phyloP scores from a whole-genome alignment of 2,797 vertebrate genomes.

The Macrochelys suwanniensis region DNA sequence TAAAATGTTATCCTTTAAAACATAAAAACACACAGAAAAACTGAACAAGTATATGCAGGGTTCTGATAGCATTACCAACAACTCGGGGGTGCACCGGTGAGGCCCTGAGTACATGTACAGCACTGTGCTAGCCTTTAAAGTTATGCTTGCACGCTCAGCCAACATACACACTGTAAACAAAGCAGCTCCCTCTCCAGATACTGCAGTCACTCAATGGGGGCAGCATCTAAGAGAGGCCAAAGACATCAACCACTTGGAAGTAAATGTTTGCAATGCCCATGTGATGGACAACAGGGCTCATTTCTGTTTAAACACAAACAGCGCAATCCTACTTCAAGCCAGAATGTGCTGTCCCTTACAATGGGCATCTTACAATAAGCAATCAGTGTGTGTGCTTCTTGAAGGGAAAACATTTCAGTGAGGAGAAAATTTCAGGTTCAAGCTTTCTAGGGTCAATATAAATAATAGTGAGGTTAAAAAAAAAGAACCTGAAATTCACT shows the following conservation, averaged over 20 bases:
- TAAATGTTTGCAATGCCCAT: neutral
- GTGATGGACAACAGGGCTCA: neutral
- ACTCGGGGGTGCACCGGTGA: neutral
- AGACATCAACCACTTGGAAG: slow-evolving; percentile 8
- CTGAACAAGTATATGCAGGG: neutral
- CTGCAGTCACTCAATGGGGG: neutral
- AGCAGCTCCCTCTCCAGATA: neutral
- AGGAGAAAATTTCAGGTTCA: neutral
- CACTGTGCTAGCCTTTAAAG: neutral
- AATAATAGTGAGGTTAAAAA: neutral
- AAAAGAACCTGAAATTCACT: neutral
- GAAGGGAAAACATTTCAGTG: neutral
- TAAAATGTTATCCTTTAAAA: neutral
- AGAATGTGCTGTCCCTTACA: neutral
- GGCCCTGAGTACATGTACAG: rapidly evolving
- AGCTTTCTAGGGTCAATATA: neutral
- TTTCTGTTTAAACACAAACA: neutral
- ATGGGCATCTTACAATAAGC: neutral
- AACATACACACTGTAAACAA: neutral
- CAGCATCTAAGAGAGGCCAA: neutral
- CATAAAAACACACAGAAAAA: neutral
- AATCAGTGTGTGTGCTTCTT: neutral
- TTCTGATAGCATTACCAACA: neutral
- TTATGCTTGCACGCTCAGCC: rapidly evolving
- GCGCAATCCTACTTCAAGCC: neutral